These are phyloP conservation scores for Trypoxylus dichotomus DNA, from an alignment of 1,140 invertebrate genomes.

Conservation along the genomic window DNA sequence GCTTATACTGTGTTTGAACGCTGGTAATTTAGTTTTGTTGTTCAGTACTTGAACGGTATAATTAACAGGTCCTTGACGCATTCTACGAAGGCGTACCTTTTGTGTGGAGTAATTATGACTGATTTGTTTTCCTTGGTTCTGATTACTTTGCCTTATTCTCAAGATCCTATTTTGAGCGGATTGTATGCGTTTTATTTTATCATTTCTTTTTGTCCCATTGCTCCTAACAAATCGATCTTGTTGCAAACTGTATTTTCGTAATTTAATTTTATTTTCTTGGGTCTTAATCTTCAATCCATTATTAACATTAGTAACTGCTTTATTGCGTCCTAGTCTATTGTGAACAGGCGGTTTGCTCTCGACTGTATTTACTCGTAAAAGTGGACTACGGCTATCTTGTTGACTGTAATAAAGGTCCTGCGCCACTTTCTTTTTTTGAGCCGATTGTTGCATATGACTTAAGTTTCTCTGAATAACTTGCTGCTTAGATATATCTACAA, in stretches of 20 bases:
- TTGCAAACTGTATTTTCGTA: neutral
- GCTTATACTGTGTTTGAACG: neutral
- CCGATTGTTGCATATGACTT: constrained; percentile 2
- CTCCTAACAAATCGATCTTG: neutral
- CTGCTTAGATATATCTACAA: constrained; percentile 11
- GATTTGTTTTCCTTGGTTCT: neutral
- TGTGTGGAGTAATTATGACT: neutral
- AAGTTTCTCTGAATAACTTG: constrained; percentile 15
- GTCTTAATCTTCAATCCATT: neutral
- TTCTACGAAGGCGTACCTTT: constrained; percentile 20
- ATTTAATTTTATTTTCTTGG: neutral
- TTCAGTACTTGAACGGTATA: constrained; percentile 1
- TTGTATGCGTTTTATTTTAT: neutral
- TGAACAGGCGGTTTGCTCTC: constrained; percentile 2
- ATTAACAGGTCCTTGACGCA: neutral
- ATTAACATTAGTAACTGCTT: neutral
- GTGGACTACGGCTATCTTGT: neutral
- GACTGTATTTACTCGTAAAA: neutral
- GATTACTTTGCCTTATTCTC: constrained; percentile 12
- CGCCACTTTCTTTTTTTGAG: constrained; percentile 6
- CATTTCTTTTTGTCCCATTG: neutral
- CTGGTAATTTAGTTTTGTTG: neutral
- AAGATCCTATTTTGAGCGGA: neutral
- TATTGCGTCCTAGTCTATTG: constrained; percentile 21
- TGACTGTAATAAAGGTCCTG: constrained; percentile 14